Base-by-base conservation (phyloP, 2,797 vertebrate genomes). In the Coracias cyanogaster region DNA sequence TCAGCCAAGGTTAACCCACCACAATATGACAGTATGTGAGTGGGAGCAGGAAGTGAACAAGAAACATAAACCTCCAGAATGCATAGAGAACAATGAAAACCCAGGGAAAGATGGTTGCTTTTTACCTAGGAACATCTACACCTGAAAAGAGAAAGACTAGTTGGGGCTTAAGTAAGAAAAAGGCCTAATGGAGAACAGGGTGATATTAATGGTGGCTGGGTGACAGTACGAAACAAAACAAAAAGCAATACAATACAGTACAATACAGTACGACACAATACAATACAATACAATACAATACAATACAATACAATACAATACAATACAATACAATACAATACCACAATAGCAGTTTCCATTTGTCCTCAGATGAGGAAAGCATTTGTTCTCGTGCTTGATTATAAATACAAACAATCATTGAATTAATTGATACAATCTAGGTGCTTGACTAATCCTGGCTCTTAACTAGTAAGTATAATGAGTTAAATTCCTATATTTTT, bases 371-470 rank as follows among this genome's bases (percentile, higher is more conserved):
- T 49, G 22, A 90, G 60, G 37, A 90, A 94, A 77, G 31, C 45
- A 4, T 72, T 76, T 94, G n/a, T 91, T 92, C 82, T 90, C 52
- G 18, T 91, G 80, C 60, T 31, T 79, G 43, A 82, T 66, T 84
- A 89, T 82, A 84, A 94, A 67, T 82, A 61, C 7, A 6, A 61
- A 45, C 74, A 82, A 74, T 90, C 67, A 71, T 17, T 43, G 61
- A 79, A 87, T 80, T 91, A 89, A 94, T 67, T 89, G 71, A 26
- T 77, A 31, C 60, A 77, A 7, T 83, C 33, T 81, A 61, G 82
- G 55, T 87, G 57, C 78, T 82, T 93, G 84, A 93, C 83, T 85
- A 94, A 84, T 77, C 46, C 81, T 78, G 74, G 22, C 54, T 87
- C 35, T 85, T 85, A 78, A 64, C 71, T 92, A 64, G 20, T 52